Conservation (phyloP, 2,888 invertebrate species). For the Perizoma flavofasciatum region DNA sequence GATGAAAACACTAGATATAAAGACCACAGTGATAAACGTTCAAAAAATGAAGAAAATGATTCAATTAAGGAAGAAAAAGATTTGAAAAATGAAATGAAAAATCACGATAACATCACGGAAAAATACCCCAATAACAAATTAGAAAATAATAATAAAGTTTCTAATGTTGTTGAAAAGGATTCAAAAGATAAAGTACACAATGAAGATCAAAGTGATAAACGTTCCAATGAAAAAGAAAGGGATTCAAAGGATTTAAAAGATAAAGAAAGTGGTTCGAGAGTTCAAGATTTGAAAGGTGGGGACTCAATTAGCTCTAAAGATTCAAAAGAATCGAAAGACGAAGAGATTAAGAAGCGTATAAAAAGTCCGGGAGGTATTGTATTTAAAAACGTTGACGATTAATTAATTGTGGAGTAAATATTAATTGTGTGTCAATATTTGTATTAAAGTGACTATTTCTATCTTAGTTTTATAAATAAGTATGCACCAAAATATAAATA, state of each 20-base stretch:
- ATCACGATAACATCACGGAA: neutral
- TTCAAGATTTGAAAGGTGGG: neutral
- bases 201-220: slow-evolving; percentile 1
- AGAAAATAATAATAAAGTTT: too few relatives aligned
- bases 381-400: too few relatives aligned
- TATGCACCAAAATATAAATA: neutral
- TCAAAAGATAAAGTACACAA: neutral
- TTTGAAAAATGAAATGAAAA: too few relatives aligned
- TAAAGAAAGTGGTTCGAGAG: neutral
- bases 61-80: too few relatives aligned
- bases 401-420: too few relatives aligned
- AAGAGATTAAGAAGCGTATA: neutral
- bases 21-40: neutral
- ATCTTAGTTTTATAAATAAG: slow-evolving; percentile 15
- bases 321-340: neutral
- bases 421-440: too few relatives aligned
- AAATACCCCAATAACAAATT: neutral
- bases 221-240: neutral
- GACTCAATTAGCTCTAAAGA: neutral
- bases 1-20: neutral
- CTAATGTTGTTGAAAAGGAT: neutral
- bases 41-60: neutral
- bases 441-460: neutral
- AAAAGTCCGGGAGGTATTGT: too few relatives aligned
- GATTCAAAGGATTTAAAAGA: neutral